Percentiles rank a stretch among this genome's conserved stretches.
phyloP scores from a whole-genome alignment of 2,113 vertebrate species.

The Mellivora capensis region DNA sequence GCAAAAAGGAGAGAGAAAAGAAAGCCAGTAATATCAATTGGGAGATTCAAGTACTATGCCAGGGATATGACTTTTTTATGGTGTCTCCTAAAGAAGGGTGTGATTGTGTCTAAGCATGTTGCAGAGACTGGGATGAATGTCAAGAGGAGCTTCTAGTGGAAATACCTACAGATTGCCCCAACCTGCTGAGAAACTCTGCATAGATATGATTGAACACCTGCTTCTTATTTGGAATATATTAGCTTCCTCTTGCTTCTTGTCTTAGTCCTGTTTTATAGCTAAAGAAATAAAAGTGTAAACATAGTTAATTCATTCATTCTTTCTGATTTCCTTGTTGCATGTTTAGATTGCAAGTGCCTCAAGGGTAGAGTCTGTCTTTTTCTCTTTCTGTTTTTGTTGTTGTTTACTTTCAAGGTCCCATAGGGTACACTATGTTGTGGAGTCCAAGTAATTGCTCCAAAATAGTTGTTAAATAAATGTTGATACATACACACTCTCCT shows the following conservation, averaged over 20 bases:
- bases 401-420: not conserved
- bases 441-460: not conserved
- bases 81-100: not conserved
- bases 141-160: not conserved
- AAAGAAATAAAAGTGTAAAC: not conserved
- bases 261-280: not conserved
- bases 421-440: not conserved
- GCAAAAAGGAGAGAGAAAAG: not conserved
- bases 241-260: not conserved
- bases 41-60: not conserved
- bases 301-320: not conserved
- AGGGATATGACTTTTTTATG: not conserved
- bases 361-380: not conserved
- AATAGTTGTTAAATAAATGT: not conserved
- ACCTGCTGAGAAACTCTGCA: not conserved
- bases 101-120: not conserved
- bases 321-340: not conserved
- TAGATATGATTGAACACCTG: not conserved
- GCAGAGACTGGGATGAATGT: not conserved
- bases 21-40: not conserved
- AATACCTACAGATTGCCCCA: too few relatives aligned
- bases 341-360: not conserved
- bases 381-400: not conserved
- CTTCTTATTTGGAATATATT: not conserved
- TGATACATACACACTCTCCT: not conserved